Conservation (phyloP, 2,797 vertebrate species). For the Antrozous pallidus region DNA sequence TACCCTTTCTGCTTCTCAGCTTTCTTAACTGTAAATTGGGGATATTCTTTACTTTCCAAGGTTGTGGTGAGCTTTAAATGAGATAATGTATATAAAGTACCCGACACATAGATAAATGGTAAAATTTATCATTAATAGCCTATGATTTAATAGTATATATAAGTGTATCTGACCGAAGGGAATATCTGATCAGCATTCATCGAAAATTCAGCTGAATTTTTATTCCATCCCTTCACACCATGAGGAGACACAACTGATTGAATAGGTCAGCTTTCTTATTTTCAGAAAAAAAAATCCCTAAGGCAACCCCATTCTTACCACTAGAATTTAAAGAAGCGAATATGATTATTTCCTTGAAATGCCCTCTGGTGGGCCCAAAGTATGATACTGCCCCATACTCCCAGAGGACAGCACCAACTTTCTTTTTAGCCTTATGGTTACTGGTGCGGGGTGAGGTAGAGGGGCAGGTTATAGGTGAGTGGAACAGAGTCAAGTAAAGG, state of each 20-base stretch:
- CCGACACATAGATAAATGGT: neutral
- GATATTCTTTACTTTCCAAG: neutral
- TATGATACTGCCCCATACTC: neutral
- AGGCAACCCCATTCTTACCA: neutral
- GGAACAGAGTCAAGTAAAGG: neutral
- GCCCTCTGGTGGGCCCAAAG: neutral
- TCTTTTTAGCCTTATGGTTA: neutral
- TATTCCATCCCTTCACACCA: neutral
- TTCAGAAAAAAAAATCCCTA: constrained; percentile 4
- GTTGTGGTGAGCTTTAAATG: constrained; percentile 5
- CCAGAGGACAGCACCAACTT: constrained; percentile 50
- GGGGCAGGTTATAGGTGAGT: neutral
- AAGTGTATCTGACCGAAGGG: neutral
- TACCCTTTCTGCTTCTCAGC: neutral
- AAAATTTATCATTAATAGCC: neutral
- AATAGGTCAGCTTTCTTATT: constrained; percentile 30
- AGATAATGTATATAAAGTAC: neutral
- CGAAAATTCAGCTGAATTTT: constrained; percentile 7
- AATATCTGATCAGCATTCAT: neutral
- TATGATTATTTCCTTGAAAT: neutral
- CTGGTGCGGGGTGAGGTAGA: neutral
- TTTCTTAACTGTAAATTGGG: constrained; percentile 33
- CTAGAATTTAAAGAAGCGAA: constrained; percentile 25
- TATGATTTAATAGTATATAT: constrained; percentile 9
- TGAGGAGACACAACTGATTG: neutral